Evolutionary conservation across 2,113 vertebrate species (phyloP).

Genomic region (Cisticola juncidis): DNA sequence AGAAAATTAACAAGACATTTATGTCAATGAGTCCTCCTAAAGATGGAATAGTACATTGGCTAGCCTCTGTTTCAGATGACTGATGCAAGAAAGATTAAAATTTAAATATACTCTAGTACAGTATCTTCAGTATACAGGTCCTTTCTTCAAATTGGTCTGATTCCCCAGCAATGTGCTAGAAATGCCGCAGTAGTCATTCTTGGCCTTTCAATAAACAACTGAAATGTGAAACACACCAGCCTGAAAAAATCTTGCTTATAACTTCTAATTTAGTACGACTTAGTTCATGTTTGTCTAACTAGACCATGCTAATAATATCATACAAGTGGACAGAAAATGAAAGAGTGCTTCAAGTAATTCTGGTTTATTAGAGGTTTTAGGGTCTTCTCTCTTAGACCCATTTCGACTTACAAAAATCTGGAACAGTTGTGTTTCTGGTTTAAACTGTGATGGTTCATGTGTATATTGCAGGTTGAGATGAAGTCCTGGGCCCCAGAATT

Average conservation of each 20-base stretch:
- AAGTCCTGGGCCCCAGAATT: neutral
- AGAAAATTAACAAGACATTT: neutral
- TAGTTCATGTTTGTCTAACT: neutral
- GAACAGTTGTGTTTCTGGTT: neutral
- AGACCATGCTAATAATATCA: neutral
- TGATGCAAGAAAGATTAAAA: neutral
- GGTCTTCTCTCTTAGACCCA: neutral
- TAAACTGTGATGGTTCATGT: neutral
- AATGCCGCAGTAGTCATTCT: neutral
- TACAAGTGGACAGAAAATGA: neutral
- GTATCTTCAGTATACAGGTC: neutral
- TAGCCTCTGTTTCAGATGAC: neutral
- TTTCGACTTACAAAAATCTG: neutral
- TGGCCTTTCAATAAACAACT: neutral
- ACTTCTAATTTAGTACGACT: neutral
- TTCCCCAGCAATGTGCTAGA: neutral
- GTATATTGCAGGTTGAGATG: neutral
- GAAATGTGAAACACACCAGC: neutral
- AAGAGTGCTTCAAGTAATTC: neutral
- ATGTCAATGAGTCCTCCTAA: neutral
- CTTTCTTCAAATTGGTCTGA: neutral
- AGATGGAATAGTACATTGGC: neutral
- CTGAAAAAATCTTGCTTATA: neutral
- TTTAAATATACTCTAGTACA: neutral
- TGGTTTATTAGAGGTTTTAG: neutral